Conservation (phyloP, 2,113 vertebrate genomes). For the Sporophila hypoxantha region DNA sequence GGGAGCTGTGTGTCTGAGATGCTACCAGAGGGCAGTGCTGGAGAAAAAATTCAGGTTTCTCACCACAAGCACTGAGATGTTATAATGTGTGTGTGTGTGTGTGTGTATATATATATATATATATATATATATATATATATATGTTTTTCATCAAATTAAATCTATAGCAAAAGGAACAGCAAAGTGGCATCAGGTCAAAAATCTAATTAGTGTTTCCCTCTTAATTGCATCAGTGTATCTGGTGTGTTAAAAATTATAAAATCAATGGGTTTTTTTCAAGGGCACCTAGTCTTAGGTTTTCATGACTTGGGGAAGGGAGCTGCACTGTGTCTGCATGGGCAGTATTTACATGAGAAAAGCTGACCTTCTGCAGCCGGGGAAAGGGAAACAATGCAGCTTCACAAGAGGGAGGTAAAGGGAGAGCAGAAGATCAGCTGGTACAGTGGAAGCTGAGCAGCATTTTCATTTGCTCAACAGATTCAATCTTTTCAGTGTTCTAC, state of each 20-base stretch:
- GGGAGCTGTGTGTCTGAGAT: background rate
- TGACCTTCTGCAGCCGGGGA: background rate
- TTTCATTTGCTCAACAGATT: conserved; percentile 50
- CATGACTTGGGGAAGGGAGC: background rate
- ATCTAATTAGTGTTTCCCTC: background rate
- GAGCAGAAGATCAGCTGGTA: conserved; percentile 10
- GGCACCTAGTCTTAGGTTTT: background rate
- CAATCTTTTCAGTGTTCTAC: conserved; percentile 36
- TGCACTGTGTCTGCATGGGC: background rate
- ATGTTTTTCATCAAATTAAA: background rate
- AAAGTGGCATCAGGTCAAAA: background rate
- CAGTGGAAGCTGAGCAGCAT: conserved; percentile 5
- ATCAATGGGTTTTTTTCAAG: background rate
- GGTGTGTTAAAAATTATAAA: background rate
- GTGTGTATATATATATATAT: too few relatives aligned
- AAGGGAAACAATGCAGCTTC: conserved; percentile 13
- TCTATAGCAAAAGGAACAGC: background rate
- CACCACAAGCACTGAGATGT: background rate
- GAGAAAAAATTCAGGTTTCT: background rate
- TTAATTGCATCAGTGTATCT: background rate
- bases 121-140: too few relatives aligned
- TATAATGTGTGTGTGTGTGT: background rate
- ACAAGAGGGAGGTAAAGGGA: background rate
- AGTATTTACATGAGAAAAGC: conserved; percentile 10
- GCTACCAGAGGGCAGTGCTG: background rate